phyloP scores from a whole-genome alignment of 1,140 invertebrate species.

The Neodiprion pinetum region DNA sequence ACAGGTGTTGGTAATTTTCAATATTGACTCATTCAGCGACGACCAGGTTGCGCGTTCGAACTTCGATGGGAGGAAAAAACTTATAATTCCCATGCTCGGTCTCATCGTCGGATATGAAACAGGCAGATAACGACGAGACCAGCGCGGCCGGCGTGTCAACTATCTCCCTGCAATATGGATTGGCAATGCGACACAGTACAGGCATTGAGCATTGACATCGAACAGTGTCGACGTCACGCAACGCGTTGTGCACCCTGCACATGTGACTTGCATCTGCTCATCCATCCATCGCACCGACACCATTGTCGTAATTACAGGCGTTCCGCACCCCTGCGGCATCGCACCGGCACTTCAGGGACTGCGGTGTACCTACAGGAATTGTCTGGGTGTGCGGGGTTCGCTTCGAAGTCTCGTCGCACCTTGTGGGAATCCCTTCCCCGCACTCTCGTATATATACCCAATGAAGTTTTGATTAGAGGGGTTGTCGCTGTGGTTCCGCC shows the following conservation, averaged over 20 bases:
- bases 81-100: neutral
- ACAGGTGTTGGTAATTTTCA: constrained; percentile 3
- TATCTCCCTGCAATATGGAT: neutral
- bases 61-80: neutral
- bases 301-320: neutral
- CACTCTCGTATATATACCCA: neutral
- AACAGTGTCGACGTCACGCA: neutral
- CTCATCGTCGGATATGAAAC: neutral
- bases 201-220: neutral
- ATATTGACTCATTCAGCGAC: neutral
- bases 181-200: neutral
- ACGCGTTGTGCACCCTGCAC: neutral
- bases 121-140: neutral
- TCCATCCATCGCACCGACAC: neutral
- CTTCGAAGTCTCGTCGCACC: neutral
- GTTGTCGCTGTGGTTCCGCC: no score
- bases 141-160: no score
- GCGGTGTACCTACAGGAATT: no score
- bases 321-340: neutral
- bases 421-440: neutral
- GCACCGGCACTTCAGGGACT: no score
- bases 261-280: constrained; percentile 2
- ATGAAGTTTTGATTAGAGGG: neutral
- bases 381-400: no score
- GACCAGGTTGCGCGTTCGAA: neutral